Evolutionary conservation across 1,140 invertebrate genomes (phyloP).

Genomic region (Pachypeltis micranthus): DNA sequence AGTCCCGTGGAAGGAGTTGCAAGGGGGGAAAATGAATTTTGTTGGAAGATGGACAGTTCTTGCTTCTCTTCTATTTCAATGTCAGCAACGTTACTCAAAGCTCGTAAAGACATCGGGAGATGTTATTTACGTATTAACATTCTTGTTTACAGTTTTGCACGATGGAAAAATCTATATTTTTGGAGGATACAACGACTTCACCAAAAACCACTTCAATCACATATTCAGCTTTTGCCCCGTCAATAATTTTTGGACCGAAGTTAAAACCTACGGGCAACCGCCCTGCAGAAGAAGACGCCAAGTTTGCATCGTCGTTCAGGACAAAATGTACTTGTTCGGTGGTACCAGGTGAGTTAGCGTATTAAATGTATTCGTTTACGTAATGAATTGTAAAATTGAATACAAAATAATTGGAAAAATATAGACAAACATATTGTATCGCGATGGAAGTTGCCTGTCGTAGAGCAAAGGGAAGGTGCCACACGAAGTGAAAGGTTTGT

Average conservation of each 20-base stretch:
- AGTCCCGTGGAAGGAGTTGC: no score
- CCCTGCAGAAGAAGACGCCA: slow-evolving; percentile 63
- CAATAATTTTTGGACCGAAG: slow-evolving; percentile 45
- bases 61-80: no score
- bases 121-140: not conserved
- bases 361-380: not conserved
- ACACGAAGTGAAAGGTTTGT: no score
- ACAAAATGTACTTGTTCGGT: slow-evolving; percentile 69
- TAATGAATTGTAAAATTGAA: slow-evolving; percentile 12
- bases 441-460: no score
- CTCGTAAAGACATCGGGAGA: no score
- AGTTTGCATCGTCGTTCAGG: slow-evolving; percentile 57
- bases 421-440: no score
- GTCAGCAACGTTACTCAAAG: no score
- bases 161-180: slow-evolving; percentile 69
- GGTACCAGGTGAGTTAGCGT: slow-evolving; percentile 64
- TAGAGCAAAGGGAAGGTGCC: no score
- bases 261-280: slow-evolving; percentile 44
- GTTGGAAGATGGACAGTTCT: no score
- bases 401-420: slow-evolving; percentile 26
- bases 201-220: slow-evolving; percentile 68
- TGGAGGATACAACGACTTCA: slow-evolving; percentile 70
- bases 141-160: slow-evolving; percentile 52
- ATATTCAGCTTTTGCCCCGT: slow-evolving; percentile 55
- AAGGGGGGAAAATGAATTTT: no score